Evolutionary conservation across 2,888 invertebrate genomes (phyloP).

Genomic region (Axea sp.): DNA sequence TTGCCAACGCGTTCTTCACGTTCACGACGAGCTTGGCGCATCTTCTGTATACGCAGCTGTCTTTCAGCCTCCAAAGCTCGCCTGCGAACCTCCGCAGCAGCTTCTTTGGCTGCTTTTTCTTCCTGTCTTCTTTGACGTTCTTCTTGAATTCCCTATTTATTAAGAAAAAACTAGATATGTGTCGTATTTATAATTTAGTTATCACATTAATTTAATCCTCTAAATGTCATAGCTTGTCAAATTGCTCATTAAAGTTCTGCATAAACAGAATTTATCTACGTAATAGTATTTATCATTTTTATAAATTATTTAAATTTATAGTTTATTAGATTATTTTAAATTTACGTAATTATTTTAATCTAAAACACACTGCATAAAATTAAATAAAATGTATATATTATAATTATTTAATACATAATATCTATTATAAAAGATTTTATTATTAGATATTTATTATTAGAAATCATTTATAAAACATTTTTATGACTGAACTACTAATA

Average conservation of each 20-base stretch:
- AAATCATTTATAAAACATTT: too few relatives aligned
- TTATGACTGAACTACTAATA: too few relatives aligned
- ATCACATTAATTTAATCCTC: constrained; percentile 9
- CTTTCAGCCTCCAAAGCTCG: constrained; percentile 92
- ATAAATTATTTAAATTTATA: too few relatives aligned
- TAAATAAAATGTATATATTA: too few relatives aligned
- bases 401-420: too few relatives aligned
- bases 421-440: too few relatives aligned
- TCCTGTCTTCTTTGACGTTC: constrained; percentile 90
- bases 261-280: background rate
- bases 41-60: constrained; percentile 85
- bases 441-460: too few relatives aligned
- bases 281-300: background rate
- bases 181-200: constrained; percentile 8
- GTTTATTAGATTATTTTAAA: too few relatives aligned
- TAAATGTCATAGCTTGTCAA: constrained; percentile 63
- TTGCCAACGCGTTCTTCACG: constrained; percentile 91
- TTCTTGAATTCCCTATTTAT: constrained; percentile 86
- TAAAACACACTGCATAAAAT: too few relatives aligned
- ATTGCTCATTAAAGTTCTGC: background rate
- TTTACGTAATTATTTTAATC: too few relatives aligned
- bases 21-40: constrained; percentile 89
- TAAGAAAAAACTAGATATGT: too few relatives aligned
- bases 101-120: constrained; percentile 97
- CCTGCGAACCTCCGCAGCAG: constrained; percentile 94